Percentiles rank a stretch among this genome's conserved stretches.
Evolutionary conservation across 2,888 invertebrate species (phyloP).

Genomic region (Andrena praecox): DNA sequence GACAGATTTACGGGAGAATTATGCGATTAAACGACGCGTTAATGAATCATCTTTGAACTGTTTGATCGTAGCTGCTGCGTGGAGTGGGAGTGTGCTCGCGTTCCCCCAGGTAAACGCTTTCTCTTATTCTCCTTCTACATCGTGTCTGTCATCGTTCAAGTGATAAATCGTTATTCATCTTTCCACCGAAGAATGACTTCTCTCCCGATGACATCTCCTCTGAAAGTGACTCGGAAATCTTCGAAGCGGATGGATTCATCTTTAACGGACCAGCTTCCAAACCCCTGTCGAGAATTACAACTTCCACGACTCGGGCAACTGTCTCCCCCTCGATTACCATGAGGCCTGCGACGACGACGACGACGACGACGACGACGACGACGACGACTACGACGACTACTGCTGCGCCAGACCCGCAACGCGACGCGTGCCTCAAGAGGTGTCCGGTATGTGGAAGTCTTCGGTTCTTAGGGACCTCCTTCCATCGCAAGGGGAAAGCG

Average conservation of each 20-base stretch:
- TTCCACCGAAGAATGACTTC: neutral
- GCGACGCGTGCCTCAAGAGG: conserved; percentile 21
- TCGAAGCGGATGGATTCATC: conserved; percentile 68
- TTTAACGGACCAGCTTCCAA: conserved; percentile 71
- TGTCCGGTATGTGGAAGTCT: conserved; percentile 64
- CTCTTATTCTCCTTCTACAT: no score
- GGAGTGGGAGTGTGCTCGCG: neutral
- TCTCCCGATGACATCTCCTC: neutral
- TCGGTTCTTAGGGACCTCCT: no score
- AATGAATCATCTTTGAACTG: neutral
- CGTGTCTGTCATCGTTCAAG: neutral
- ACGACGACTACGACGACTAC: conserved; percentile 14
- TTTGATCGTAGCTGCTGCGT: conserved; percentile 18
- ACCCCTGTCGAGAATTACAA: neutral
- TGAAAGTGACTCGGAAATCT: neutral
- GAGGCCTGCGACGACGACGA: neutral
- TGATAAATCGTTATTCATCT: neutral
- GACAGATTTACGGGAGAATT: neutral
- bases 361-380: neutral
- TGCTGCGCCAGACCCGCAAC: neutral
- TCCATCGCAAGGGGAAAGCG: no score
- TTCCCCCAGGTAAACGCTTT: conserved; percentile 59
- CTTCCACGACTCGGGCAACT: no score
- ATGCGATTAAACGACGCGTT: neutral
- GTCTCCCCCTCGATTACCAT: neutral